A percentile compares a stretch with the other conserved stretches of the same genome.
Conservation (phyloP, 2,888 invertebrate genomes). For the Myathropa florea region DNA sequence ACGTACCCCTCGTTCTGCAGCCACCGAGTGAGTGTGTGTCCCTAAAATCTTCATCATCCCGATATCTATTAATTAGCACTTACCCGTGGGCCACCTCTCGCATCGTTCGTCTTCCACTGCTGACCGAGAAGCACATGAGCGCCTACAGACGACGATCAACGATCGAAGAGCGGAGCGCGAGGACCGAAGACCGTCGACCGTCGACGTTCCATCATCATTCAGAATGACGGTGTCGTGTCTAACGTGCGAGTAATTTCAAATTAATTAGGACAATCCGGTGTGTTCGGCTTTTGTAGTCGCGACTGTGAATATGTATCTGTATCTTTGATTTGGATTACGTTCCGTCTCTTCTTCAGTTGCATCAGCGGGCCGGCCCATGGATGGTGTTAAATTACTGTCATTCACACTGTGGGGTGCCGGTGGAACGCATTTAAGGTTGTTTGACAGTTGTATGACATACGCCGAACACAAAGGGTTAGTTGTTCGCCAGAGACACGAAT, state of each 20-base stretch:
- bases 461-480: slow-evolving; percentile 55
- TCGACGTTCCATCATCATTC: slow-evolving; percentile 59
- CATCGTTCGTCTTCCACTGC: slow-evolving; percentile 7
- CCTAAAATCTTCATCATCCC: slow-evolving; percentile 57
- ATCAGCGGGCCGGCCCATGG: not conserved
- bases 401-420: slow-evolving; percentile 65
- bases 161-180: not conserved
- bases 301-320: slow-evolving; percentile 31
- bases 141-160: not conserved
- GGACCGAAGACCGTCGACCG: not conserved
- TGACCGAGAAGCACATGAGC: slow-evolving; percentile 6
- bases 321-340: slow-evolving; percentile 35
- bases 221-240: slow-evolving; percentile 69
- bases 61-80: slow-evolving; percentile 69
- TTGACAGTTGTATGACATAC: slow-evolving; percentile 69
- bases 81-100: slow-evolving; percentile 22
- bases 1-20: not conserved
- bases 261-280: slow-evolving; percentile 68
- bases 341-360: slow-evolving; percentile 4
- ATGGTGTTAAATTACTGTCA: slow-evolving; percentile 66
- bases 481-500: slow-evolving; percentile 24
- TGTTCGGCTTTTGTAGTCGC: slow-evolving; percentile 38
- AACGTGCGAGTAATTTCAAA: slow-evolving; percentile 70
- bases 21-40: not conserved
- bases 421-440: slow-evolving; percentile 60